These are phyloP conservation scores for Chouioia cunea DNA, from an alignment of 2,888 invertebrate species.

Conservation along the genomic window DNA sequence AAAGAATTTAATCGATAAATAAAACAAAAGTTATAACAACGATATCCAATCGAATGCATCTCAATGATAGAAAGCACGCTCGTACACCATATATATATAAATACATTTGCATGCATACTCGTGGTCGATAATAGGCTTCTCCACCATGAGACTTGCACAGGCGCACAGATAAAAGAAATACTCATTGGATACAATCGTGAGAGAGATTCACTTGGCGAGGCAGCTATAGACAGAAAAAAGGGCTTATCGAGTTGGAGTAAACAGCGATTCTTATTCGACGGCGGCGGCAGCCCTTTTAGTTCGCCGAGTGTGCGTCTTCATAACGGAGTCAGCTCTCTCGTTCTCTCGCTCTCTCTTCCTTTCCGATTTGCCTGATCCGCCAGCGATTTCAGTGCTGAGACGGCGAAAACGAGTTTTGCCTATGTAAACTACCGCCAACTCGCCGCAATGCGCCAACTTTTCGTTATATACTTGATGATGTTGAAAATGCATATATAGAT, in stretches of 20 bases:
- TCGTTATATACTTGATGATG: background rate
- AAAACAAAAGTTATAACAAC: no score
- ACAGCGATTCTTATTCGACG: slow-evolving; percentile 35
- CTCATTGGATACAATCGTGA: background rate
- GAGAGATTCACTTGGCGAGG: background rate
- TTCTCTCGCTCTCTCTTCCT: slow-evolving; percentile 5
- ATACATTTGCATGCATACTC: no score
- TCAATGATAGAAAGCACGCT: no score
- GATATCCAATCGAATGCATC: no score
- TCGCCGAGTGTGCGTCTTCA: slow-evolving; percentile 24
- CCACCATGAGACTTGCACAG: no score
- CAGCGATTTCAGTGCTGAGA: slow-evolving; percentile 13
- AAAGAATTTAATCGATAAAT: no score
- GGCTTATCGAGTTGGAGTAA: slow-evolving; percentile 29
- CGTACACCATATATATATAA: no score
- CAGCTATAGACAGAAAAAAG: background rate
- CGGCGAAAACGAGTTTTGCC: slow-evolving; percentile 31
- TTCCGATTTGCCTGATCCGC: background rate
- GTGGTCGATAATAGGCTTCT: no score
- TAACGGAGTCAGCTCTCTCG: slow-evolving; percentile 24
- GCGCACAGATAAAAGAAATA: no score
- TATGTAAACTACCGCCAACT: slow-evolving; percentile 17
- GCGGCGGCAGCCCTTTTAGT: slow-evolving; percentile 29
- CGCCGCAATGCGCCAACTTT: background rate
- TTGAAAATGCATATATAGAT: no score